These are phyloP conservation scores for Synergus japonicus DNA, from an alignment of 2,888 invertebrate genomes.

Conservation along the genomic window DNA sequence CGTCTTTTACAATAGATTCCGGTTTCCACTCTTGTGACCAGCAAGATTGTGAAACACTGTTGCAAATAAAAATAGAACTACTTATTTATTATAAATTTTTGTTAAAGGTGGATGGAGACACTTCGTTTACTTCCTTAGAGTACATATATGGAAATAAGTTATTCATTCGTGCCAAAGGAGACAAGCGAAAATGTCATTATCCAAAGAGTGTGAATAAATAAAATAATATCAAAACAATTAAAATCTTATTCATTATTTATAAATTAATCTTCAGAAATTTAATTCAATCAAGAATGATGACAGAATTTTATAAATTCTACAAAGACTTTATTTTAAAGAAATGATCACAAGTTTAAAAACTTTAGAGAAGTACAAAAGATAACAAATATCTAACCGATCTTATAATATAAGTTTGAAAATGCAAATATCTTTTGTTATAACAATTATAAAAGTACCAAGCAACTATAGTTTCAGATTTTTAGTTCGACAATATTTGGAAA, in stretches of 20 bases:
- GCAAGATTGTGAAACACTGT: slow-evolving; percentile 40
- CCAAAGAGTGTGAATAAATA: slow-evolving; percentile 12
- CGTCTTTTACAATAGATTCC: neutral
- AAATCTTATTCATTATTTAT: neutral
- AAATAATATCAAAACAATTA: neutral
- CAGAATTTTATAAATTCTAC: neutral
- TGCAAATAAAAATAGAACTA: neutral
- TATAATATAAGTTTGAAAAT: neutral
- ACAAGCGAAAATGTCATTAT: slow-evolving; percentile 18
- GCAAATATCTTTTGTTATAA: neutral
- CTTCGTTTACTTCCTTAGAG: neutral
- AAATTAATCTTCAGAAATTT: neutral
- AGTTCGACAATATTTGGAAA: neutral
- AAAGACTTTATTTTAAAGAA: slow-evolving; percentile 19
- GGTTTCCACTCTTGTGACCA: slow-evolving; percentile 44
- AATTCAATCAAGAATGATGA: neutral
- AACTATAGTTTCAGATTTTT: neutral
- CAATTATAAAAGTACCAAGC: neutral
- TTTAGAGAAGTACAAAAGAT: neutral
- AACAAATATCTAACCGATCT: slow-evolving; percentile 5
- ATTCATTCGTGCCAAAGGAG: slow-evolving; percentile 20
- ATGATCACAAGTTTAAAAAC: neutral
- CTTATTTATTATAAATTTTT: neutral
- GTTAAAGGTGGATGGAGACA: slow-evolving; percentile 16
- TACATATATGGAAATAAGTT: slow-evolving; percentile 9